Evolutionary conservation across 2,888 invertebrate genomes (phyloP), one percentile per base, ranked within the genome.

Genomic region (Andrena flavipes): DNA sequence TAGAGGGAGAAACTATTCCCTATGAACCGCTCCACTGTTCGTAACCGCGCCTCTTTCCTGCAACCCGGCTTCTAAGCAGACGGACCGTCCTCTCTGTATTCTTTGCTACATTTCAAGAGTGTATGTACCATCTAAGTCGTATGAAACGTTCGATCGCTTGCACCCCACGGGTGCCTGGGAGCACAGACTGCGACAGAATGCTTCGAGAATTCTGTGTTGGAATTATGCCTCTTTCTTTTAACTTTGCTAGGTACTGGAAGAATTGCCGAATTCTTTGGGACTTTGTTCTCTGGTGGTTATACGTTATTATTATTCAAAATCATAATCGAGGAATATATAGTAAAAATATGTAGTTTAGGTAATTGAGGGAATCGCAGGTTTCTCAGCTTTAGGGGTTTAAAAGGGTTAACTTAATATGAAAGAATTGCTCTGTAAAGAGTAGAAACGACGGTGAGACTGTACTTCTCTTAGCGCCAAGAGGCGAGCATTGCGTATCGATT

Each of bases 1-100:
- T 76, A 82, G 84, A 82, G 84, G 75, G 84, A 86, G 81, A 85
- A 60, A 82, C 86, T 81, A 77, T 84, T 88, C 80, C 63, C 86
- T 84, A 81, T 87, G 87, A 87, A 87, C 80, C 77, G 87, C 33
- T 76, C 74, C 74, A 76, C 70, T 86, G 78, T 78, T 65, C 74
- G 59, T 73, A 42, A 30, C 65, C 76, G 76, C 65, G 70, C 65
- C 78, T 82, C 77, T 84, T 87, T 86, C 84, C 80, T 80, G 85
- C 82, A 83, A 59, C 80, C 80, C 59, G 60, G 73, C 65, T 87
- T 84, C 80, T 84, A 84, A 87, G 82, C 82, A 83, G 64, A 72
- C 63, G 74, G 77, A 73, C 73, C 75, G 72, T 76, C 54, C 70
- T 72, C 42, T 33, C 59, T 33, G 72, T 71, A 84, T 86, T 81